Conservation (phyloP, 1,140 invertebrate species). For the Cydia strobilella region DNA sequence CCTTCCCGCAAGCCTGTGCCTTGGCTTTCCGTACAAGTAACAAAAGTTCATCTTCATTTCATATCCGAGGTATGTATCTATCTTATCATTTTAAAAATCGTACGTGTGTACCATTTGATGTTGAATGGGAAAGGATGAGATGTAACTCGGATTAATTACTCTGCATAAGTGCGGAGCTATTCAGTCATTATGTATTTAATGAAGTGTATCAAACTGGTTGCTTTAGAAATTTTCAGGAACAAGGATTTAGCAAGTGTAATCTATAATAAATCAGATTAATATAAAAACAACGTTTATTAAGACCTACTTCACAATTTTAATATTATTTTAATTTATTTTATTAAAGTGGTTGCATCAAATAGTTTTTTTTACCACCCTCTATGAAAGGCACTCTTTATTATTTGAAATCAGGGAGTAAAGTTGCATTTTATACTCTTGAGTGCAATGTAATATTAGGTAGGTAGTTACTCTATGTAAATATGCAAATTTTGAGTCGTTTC, state of each 20-base stretch:
- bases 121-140: neutral
- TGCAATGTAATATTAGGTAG: no score
- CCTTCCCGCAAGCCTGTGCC: neutral
- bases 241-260: neutral
- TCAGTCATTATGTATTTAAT: neutral
- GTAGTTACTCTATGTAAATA: no score
- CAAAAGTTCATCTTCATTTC: slow-evolving; percentile 21
- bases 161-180: neutral
- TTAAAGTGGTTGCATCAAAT: no score
- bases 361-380: no score
- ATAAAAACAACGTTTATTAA: no score
- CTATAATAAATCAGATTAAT: neutral
- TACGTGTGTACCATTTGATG: neutral
- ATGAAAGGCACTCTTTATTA: no score
- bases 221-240: neutral
- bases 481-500: no score
- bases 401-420: no score
- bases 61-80: slow-evolving; percentile 8
- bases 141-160: neutral
- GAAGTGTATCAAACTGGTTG: neutral
- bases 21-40: neutral
- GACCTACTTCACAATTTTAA: no score
- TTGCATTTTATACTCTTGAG: no score
- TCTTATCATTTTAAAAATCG: neutral
- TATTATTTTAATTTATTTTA: no score